Base-by-base conservation (phyloP, 1,140 invertebrate genomes). In the Drosophila seguyi region DNA sequence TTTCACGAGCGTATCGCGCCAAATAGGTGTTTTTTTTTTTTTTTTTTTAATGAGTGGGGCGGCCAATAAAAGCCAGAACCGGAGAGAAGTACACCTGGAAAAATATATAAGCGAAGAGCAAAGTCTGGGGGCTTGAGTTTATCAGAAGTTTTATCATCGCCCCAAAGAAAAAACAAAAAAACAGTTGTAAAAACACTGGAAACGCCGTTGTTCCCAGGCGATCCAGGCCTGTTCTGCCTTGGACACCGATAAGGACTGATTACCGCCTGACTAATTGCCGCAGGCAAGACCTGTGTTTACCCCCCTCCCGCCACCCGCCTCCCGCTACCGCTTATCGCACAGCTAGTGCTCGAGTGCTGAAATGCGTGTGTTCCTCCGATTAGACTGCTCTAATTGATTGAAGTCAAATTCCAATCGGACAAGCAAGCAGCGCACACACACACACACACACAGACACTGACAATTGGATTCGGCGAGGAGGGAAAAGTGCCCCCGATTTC, bases 331-430 rank as follows among this genome's bases (percentile, higher is more conserved):
- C 65, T 48, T 86, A 85, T 80, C 78, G 45, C 25, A 5, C 25
- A 5, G 22, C 18, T 2, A 39, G 60, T 45, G 41, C 68, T 50
- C 36, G 44, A 72, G 66, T 59, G 68, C 67, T 41, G 50, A 59
- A 72, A 72, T 72, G 59, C 38, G 63, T 71, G 56, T 71, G 53
- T 36, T 61, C 50, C 41, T 69, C 72, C 58, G 77, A 84, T 84
- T 85, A 81, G 81, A 84, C 58, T 20, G 44, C 50, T 53, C n/a
- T 77, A 85, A 84, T 81, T 81, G 81, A 84, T 86, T 62, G 62
- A 81, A 78, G 63, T 81, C 81, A 86, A 85, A 85, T 84, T 84
- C 81, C 81, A 86, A 77, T 58, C 65, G 53, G 42, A 50, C 67
- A 67, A 44, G 41, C 18, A n/a, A n/a, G n/a, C n/a, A n/a, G n/a